Evolutionary conservation across 1,140 invertebrate genomes (phyloP).

Genomic region (Bemisia tabaci): DNA sequence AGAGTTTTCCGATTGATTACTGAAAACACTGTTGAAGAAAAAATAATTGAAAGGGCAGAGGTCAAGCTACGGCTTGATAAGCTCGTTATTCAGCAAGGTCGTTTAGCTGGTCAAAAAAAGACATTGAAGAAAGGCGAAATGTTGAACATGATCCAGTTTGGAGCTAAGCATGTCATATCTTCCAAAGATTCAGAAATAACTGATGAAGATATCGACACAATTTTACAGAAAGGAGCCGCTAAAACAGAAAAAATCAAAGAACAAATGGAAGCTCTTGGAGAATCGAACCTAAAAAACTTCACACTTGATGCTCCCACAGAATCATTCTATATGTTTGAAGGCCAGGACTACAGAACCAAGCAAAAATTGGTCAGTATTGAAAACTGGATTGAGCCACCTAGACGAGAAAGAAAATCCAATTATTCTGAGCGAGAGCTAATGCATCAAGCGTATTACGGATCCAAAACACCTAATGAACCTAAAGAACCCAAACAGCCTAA

Average conservation of each 20-base stretch:
- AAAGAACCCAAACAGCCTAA: slow-evolving; percentile 96
- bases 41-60: slow-evolving; percentile 96
- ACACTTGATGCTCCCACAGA: slow-evolving; percentile 80
- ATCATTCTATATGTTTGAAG: slow-evolving; percentile 96
- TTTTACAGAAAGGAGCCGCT: slow-evolving; percentile 78
- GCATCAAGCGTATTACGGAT: slow-evolving; percentile 84
- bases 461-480: slow-evolving; percentile 90
- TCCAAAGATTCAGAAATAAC: slow-evolving; percentile 97
- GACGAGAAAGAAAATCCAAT: slow-evolving; percentile 95
- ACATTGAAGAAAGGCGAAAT: slow-evolving; percentile 97
- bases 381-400: slow-evolving; percentile 97
- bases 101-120: slow-evolving; percentile 80
- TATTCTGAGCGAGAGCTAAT: slow-evolving; percentile 99
- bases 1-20: slow-evolving; percentile 86
- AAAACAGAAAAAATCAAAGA: slow-evolving; percentile 83
- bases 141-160: slow-evolving; percentile 96
- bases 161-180: slow-evolving; percentile 96
- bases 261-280: slow-evolving; percentile 78
- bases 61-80: slow-evolving; percentile 91
- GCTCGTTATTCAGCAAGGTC: slow-evolving; percentile 91
- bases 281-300: slow-evolving; percentile 84
- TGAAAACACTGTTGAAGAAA: slow-evolving; percentile 98
- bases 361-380: slow-evolving; percentile 71
- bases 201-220: slow-evolving; percentile 95
- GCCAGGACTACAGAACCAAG: slow-evolving; percentile 69